Conservation (phyloP, 92 coral and sea anemone species). For the Epizoanthus ramosus region DNA sequence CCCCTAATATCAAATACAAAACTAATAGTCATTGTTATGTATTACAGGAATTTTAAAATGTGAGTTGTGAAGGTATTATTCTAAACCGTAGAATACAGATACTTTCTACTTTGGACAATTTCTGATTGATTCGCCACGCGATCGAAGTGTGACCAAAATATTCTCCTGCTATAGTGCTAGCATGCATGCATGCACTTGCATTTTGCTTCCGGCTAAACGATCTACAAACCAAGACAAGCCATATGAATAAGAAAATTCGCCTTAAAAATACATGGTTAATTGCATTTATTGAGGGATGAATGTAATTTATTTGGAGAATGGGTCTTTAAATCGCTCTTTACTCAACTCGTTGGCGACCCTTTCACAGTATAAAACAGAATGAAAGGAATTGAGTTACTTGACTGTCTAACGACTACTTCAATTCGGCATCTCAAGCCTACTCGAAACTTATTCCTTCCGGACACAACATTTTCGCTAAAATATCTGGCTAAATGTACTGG, state of each 20-base stretch:
- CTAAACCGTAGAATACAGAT: no score
- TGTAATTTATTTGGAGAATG: not conserved
- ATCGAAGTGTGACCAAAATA: not conserved
- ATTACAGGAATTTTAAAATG: no score
- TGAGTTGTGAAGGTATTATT: no score
- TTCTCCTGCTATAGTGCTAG: no score
- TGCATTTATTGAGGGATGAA: not conserved
- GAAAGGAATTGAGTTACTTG: not conserved
- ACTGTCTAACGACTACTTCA: not conserved
- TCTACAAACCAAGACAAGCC: no score
- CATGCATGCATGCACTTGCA: not conserved
- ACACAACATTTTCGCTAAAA: no score
- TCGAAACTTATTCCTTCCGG: not conserved
- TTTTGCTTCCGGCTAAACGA: constrained; percentile 17
- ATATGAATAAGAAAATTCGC: not conserved
- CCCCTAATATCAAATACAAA: no score
- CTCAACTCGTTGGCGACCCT: not conserved
- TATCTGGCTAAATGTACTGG: not conserved
- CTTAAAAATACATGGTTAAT: not conserved
- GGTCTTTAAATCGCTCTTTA: not conserved
- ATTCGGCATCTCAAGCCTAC: not conserved
- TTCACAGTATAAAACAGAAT: not conserved
- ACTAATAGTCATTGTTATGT: no score
- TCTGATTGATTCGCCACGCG: not conserved
- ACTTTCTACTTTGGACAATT: not conserved